These are phyloP conservation scores for Paralvinella palmiformis DNA, from an alignment of 1,140 invertebrate species.

Conservation along the genomic window DNA sequence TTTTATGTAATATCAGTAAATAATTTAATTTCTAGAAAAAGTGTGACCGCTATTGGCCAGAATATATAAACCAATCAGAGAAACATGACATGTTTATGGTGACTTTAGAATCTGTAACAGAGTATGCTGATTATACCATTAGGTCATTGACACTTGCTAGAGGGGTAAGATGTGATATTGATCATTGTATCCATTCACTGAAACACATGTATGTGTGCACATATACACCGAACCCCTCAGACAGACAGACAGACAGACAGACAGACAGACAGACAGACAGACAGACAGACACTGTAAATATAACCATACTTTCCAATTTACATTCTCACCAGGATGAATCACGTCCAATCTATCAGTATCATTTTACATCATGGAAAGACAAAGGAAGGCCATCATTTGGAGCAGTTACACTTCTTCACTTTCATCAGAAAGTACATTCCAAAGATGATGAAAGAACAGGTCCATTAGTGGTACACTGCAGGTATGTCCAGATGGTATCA, in stretches of 20 bases:
- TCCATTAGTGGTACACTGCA: slow-evolving; percentile 11
- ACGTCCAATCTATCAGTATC: background rate
- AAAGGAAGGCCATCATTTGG: background rate
- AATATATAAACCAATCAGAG: background rate
- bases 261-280: no score
- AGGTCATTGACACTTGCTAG: background rate
- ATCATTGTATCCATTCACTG: no score
- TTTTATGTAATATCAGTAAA: background rate
- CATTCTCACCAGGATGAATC: background rate
- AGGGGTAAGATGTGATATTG: background rate
- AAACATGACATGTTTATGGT: background rate
- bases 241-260: no score
- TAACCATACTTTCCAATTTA: background rate
- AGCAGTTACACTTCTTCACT: background rate
- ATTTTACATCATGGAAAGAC: slow-evolving; percentile 9
- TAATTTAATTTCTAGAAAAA: background rate
- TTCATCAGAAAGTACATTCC: background rate
- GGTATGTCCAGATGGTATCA: no score
- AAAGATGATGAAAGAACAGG: background rate
- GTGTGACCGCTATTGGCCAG: slow-evolving; percentile 14
- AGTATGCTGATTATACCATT: slow-evolving; percentile 8
- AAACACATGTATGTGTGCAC: background rate
- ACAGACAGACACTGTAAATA: background rate
- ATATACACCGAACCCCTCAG: no score
- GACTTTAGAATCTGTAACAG: background rate